Evolutionary conservation across 2,888 invertebrate species (phyloP).

Genomic region (Tuberolachnus salignus): DNA sequence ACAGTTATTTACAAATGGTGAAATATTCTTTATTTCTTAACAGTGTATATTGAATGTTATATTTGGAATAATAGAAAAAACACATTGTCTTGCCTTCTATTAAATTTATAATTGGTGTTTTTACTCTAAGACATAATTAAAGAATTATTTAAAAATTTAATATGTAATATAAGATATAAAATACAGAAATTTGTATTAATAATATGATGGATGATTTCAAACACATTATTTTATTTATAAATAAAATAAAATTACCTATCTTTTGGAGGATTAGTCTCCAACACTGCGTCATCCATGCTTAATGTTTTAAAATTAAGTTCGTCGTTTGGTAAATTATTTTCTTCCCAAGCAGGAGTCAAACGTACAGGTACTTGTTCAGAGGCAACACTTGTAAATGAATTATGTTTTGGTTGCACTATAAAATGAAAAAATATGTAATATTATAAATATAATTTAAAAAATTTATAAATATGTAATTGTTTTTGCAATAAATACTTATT

Average conservation of each 20-base stretch:
- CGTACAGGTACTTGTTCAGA: constrained; percentile 69
- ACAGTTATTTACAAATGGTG: too few species aligned
- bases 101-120: too few species aligned
- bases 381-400: constrained; percentile 49
- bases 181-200: neutral
- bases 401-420: constrained; percentile 48
- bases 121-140: neutral
- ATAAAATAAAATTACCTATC: constrained; percentile 67
- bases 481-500: too few species aligned
- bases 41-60: too few species aligned
- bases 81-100: too few species aligned
- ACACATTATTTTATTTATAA: neutral
- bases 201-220: neutral
- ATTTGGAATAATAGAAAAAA: too few species aligned
- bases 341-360: constrained; percentile 87
- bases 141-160: too few species aligned
- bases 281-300: constrained; percentile 71
- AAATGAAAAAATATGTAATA: neutral
- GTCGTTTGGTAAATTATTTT: constrained; percentile 80
- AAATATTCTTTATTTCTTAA: too few species aligned
- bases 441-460: neutral
- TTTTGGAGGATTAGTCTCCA: constrained; percentile 77
- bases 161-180: too few species aligned
- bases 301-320: constrained; percentile 80
- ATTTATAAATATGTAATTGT: too few species aligned